Evolutionary conservation across 1,140 invertebrate species (phyloP), one percentile per base, ranked within the genome.

Genomic region (Magallana gigas): DNA sequence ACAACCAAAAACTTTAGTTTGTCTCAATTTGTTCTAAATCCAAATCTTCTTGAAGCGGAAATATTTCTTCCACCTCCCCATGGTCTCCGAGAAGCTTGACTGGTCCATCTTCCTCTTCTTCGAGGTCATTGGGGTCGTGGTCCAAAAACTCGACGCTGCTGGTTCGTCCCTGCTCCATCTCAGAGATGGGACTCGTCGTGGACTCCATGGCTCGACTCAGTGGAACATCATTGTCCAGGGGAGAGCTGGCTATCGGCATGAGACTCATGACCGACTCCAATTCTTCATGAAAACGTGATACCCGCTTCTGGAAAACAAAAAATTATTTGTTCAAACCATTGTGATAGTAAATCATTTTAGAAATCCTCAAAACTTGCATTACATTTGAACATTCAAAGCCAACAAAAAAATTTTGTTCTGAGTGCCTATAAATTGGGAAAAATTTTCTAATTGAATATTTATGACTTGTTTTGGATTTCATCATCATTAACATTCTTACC

Each of bases 11-110:
- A n/a, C 59, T 14, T 62, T 62, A 84, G 60, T 84, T 84, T 62
- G 83, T 93, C 85, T 93, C 92, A 87, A 93, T 93, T 87, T 93
- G 91, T 85, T 93, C 91, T 64, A 93, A 87, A 91, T 93, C 92
- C 48, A 93, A 88, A 81, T 93, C 92, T 58, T 90, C 90, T 14
- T 89, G 90, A 56, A 93, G 83, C 18, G 91, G 89, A 85, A 92
- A 93, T 68, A 93, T 88, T 86, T 91, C 91, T 81, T 90, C 88
- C 12, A 88, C 89, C 59, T 90, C 90, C 23, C 86, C 89, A 76
- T 76, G 84, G 57, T 89, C 91, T 80, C 90, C 91, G 56, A 93
- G 62, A 8, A 92, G 86, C 83, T 91, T 90, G 36, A 92, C 92
- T 60, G 91, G 90, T 80, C 88, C 89, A 84, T 86, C 85, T 36